Evolutionary conservation across 30 jellyfish, hydroid and myxozoan species (phyloP), one percentile per base, ranked within the genome.

Genomic region (Clytia hemisphaerica): DNA sequence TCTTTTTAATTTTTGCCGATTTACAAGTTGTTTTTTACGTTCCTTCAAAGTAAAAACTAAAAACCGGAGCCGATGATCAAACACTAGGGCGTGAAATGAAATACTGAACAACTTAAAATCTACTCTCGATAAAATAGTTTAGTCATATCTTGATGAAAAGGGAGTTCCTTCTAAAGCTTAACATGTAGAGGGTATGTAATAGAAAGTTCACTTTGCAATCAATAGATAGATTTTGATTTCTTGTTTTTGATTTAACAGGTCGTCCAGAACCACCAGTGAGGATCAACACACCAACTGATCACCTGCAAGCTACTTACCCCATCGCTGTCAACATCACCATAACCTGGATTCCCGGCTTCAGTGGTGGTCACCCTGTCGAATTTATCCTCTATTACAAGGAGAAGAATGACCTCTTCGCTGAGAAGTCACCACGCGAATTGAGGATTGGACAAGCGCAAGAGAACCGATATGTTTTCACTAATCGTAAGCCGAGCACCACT

Each of bases 311-410:
- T 35, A 88, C 93, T 5, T 93, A 71, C 77, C 97, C 97, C 21
- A 88, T 92, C 18, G 67, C 97, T 35, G 85, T 77, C 4, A 62
- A 74, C 33, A 76, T 88, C 18, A 53, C 79, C n/a, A 50, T 88
- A 4, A 59, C 49, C 27, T 88, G 97, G 97, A 70, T 51, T 21
- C 93, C 93, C 1, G 97, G 97, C 22, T 88, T 25, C 40, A 71
- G 66, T 63, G 97, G 97, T 24, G 97, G 97, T 37, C 75, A 28
- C 49, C 57, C 92, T 19, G 93, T 88, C 50, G 80, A 88, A 5
- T 72, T 74, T 49, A 78, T 49, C 34, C 61, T 88, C 70, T 73
- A 29, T 40, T 88, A 50, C 73, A 66, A 83, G 22, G 87, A 61
- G 55, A 50, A 46, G 15, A 61, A 74, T 18, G 33, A 58, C 45